Evolutionary conservation across 23 tunicate genomes (phyloP), one percentile per base, ranked within the genome.

Genomic region (Halocynthia roretzi): DNA sequence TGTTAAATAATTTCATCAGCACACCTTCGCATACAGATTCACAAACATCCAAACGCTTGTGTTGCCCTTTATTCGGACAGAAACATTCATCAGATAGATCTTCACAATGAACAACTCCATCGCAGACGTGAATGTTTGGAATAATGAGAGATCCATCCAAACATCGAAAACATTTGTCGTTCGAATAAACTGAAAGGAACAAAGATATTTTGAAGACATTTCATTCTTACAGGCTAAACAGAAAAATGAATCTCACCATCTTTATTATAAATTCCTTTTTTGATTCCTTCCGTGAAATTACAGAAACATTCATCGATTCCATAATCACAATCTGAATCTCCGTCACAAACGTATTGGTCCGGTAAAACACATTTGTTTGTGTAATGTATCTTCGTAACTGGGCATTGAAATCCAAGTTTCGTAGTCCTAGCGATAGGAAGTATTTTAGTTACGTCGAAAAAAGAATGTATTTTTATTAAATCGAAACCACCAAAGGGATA

Each of bases 251-350:
- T 54, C 78, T 74, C 62, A 74, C 78, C 15, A 14, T 74, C 78
- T 17, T 74, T 74, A 11, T 54, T 14, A 54, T 74, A 74, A 21
- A 53, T 44, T 20, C 78, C 78, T 21, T 74, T 74, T 6, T 56
- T 4, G 5, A 22, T 18, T 53, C 78, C 78, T 15, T 22, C 55
- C 49, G 64, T 74, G 78, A 74, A 74, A 64, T 74, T 64, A 54
- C 96, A 89, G 52, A 84, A 84, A 53, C 96, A 89, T 76, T 89
- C 96, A 57, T 89, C 96, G 17, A 80, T 80, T 68, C 85, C 96
- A 53, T 76, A 51, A 52, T 89, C 85, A 55, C 96, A 89, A 62
- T 89, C 96, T 12, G 80, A 44, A 17, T 73, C 70, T 52, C 96
- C 96, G 66, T 89, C 96, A 62, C 96, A 89, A 62, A 84, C 85